These are phyloP conservation scores for Ectemnius lituratus DNA, from an alignment of 2,888 invertebrate genomes.

Conservation along the genomic window DNA sequence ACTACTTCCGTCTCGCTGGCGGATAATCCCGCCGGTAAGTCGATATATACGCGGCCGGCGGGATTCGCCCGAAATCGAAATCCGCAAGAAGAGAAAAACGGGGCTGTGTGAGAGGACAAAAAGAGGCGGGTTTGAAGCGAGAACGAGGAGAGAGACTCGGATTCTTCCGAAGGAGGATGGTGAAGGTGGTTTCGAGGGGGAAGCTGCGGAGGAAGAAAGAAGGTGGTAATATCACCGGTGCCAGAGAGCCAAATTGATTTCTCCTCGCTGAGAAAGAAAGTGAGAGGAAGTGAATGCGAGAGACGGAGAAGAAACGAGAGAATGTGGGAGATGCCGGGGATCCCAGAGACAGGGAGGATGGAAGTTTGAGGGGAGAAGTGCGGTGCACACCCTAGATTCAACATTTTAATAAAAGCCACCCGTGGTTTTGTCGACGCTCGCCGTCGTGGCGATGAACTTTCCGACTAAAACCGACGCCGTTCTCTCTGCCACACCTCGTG, in stretches of 20 bases:
- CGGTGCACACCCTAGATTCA: conserved; percentile 47
- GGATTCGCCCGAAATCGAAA: conserved; percentile 55
- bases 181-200: neutral
- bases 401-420: conserved; percentile 69
- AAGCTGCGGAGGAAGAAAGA: conserved; percentile 17
- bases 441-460: conserved; percentile 49
- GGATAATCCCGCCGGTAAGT: conserved; percentile 54
- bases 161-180: neutral
- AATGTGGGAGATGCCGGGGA: neutral
- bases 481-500: too few relatives aligned
- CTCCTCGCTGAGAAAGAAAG: conserved; percentile 23
- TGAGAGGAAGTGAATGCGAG: neutral
- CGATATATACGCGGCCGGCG: conserved; percentile 42
- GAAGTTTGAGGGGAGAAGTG: neutral
- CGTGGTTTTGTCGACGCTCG: conserved; percentile 58
- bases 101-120: conserved; percentile 12
- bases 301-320: conserved; percentile 11
- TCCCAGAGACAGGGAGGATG: neutral
- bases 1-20: conserved; percentile 1
- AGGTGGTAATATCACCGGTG: conserved; percentile 56
- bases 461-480: conserved; percentile 23
- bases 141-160: conserved; percentile 7
- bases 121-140: neutral
- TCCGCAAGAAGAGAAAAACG: conserved; percentile 21
- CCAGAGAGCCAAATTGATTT: conserved; percentile 62